Conservation (phyloP, 2,797 vertebrate species). For the Selene dorsalis region DNA sequence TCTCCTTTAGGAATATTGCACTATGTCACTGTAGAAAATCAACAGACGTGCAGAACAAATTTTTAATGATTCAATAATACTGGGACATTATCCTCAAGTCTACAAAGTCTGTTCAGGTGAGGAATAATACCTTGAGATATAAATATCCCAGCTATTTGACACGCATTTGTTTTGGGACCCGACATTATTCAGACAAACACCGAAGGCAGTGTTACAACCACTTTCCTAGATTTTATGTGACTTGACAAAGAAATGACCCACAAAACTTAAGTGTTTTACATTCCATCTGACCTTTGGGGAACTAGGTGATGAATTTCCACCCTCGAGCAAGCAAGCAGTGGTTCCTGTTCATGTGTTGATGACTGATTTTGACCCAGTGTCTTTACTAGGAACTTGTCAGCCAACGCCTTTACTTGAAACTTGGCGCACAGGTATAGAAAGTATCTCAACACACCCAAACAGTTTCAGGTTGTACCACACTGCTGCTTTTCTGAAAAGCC, state of each 20-base stretch:
- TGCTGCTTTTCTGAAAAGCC: neutral
- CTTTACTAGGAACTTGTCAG: no score
- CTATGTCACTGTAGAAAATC: no score
- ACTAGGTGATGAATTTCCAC: neutral
- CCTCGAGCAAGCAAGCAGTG: neutral
- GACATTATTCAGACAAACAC: neutral
- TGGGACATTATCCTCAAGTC: no score
- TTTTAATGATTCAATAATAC: no score
- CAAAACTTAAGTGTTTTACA: neutral
- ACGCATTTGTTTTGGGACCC: neutral
- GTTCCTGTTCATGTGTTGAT: neutral
- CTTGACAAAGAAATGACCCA: neutral
- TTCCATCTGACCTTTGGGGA: neutral
- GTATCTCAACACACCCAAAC: conserved; percentile 7
- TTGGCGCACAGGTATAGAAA: neutral
- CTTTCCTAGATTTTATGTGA: neutral
- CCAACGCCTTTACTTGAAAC: accelerated
- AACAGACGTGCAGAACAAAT: no score
- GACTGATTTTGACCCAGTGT: no score
- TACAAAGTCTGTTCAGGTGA: no score
- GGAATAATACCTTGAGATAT: no score
- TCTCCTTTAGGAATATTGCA: no score
- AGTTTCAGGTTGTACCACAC: neutral
- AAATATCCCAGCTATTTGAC: neutral
- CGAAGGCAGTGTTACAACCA: neutral